Evolutionary conservation across 2,113 vertebrate genomes (phyloP).

Genomic region (Cavia aperea): DNA sequence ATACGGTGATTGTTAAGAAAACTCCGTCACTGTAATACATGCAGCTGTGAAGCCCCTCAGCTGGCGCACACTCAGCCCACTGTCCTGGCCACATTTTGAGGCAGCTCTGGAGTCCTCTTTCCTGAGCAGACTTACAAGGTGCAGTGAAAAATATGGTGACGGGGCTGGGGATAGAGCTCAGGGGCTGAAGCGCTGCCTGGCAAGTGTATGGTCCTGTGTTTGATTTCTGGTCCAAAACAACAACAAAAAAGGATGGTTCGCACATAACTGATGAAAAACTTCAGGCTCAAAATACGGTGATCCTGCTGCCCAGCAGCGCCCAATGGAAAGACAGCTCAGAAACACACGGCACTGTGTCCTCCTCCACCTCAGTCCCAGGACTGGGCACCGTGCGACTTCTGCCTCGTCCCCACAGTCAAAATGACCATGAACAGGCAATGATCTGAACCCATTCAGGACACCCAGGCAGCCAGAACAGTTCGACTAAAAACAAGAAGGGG

Average conservation of each 20-base stretch:
- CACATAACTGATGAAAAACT: no score
- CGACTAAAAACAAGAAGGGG: neutral
- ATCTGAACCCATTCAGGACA: neutral
- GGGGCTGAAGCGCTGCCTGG: no score
- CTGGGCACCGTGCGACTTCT: neutral
- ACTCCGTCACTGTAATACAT: neutral
- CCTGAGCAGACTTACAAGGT: neutral
- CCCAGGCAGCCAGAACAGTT: neutral
- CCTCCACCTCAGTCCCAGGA: neutral
- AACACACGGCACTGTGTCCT: neutral
- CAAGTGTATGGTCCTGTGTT: no score
- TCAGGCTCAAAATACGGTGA: neutral
- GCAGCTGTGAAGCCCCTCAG: neutral
- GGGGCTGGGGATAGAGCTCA: no score
- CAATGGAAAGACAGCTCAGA: neutral
- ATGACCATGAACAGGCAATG: neutral
- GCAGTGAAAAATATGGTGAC: neutral
- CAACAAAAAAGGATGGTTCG: no score
- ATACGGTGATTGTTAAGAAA: neutral
- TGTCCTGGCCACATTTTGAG: neutral
- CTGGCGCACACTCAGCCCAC: neutral
- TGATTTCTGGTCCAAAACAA: no score
- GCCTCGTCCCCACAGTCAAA: neutral
- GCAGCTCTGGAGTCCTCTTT: neutral
- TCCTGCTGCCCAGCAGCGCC: neutral